Percentiles rank a stretch among this genome's conserved stretches.
Conservation (phyloP, 2,797 vertebrate species). For the Gambelia wislizenii region DNA sequence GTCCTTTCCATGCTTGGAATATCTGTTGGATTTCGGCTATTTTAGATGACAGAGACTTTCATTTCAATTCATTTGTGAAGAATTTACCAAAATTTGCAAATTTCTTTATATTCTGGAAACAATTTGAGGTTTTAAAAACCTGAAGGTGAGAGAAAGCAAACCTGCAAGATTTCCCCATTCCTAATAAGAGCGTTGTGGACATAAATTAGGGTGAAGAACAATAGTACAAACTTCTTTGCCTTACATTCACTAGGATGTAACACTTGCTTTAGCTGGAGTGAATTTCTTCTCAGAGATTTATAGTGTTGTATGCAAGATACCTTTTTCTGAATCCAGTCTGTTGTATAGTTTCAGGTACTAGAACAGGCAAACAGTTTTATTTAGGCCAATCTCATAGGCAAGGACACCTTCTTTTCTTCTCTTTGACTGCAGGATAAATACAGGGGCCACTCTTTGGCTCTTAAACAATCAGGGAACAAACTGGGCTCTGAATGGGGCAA, state of each 20-base stretch:
- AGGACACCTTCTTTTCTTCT: neutral
- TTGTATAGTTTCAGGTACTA: neutral
- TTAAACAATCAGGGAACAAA: neutral
- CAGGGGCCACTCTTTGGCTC: neutral
- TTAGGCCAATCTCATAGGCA: neutral
- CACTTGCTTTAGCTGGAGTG: neutral
- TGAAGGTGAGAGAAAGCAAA: neutral
- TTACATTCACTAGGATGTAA: neutral
- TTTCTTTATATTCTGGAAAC: neutral
- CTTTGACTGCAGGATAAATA: neutral
- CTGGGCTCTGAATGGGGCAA: neutral
- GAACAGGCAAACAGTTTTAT: neutral
- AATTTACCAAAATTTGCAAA: neutral
- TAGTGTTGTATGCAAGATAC: neutral
- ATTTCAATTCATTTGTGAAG: neutral
- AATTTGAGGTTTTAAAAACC: neutral
- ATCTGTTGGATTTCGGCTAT: too few species aligned
- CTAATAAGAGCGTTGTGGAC: neutral
- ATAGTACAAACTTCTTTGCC: too few species aligned
- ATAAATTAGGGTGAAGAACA: neutral
- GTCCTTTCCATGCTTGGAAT: too few species aligned
- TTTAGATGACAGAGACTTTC: neutral
- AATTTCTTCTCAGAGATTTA: neutral
- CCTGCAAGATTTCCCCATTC: neutral
- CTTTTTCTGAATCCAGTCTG: neutral